Conservation (phyloP, 2,888 invertebrate genomes). For the Archips xylosteana region DNA sequence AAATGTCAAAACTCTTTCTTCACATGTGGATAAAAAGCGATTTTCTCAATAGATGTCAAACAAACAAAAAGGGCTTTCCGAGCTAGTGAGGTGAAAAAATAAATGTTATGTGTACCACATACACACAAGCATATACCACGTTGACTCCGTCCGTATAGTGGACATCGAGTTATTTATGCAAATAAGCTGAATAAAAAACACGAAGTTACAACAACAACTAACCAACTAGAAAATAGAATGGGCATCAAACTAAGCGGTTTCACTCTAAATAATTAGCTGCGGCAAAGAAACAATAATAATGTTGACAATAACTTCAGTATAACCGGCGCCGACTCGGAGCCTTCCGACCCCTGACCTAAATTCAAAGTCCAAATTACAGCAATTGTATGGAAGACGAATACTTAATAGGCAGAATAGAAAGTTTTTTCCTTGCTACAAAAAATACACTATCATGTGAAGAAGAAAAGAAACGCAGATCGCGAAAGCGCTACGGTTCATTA, state of each 20-base stretch:
- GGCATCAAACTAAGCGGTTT: slow-evolving; percentile 11
- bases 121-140: too few relatives aligned
- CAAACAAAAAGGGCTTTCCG: too few relatives aligned
- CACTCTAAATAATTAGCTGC: slow-evolving; percentile 25
- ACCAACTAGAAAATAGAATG: slow-evolving; percentile 2
- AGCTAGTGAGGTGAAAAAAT: too few relatives aligned
- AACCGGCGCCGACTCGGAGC: slow-evolving; percentile 13
- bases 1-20: too few relatives aligned
- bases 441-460: slow-evolving; percentile 14
- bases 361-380: slow-evolving; percentile 9
- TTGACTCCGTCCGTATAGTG: background rate
- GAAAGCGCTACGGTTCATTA: background rate
- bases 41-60: too few relatives aligned
- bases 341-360: slow-evolving; percentile 15
- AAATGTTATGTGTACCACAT: too few relatives aligned
- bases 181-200: background rate
- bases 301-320: slow-evolving; percentile 17
- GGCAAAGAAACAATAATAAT: slow-evolving; percentile 19
- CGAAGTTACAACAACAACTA: background rate
- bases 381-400: background rate
- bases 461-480: slow-evolving; percentile 4
- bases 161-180: background rate
- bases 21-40: too few relatives aligned
- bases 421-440: slow-evolving; percentile 3
- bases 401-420: slow-evolving; percentile 5